These are phyloP conservation scores for Sisyra terminalis DNA, from an alignment of 2,888 invertebrate genomes.

Conservation along the genomic window DNA sequence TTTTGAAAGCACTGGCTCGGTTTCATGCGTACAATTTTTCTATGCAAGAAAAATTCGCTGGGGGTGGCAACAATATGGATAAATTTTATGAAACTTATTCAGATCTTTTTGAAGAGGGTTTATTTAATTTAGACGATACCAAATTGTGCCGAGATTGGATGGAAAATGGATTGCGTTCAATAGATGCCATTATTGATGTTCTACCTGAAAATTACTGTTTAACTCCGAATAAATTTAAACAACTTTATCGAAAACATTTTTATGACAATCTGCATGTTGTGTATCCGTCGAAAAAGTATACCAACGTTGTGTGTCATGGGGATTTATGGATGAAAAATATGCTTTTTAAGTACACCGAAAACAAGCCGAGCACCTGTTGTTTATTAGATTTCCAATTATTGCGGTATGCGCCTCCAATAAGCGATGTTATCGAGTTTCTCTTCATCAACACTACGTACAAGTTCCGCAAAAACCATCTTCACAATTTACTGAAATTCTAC, in stretches of 20 bases:
- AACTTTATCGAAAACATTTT: not conserved
- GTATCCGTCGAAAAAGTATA: not conserved
- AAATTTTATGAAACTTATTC: not conserved
- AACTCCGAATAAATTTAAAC: not conserved
- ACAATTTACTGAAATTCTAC: not conserved
- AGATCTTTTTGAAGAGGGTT: not conserved
- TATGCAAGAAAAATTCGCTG: too few species aligned
- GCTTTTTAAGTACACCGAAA: slow-evolving; percentile 28
- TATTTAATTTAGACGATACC: not conserved
- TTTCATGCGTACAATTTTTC: too few species aligned
- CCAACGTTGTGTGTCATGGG: slow-evolving; percentile 32
- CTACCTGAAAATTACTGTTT: not conserved
- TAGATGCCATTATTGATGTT: not conserved
- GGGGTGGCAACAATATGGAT: too few species aligned
- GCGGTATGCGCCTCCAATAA: not conserved
- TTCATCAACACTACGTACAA: not conserved
- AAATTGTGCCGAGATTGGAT: not conserved
- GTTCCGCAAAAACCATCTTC: not conserved
- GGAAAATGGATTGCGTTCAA: not conserved
- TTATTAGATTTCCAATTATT: not conserved
- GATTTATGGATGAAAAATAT: slow-evolving; percentile 36
- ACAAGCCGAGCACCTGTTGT: not conserved
- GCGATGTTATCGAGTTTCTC: not conserved
- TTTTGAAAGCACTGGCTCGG: too few species aligned
- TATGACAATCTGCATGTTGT: not conserved